phyloP scores from a whole-genome alignment of 2,113 vertebrate species.

The Callipepla squamata region DNA sequence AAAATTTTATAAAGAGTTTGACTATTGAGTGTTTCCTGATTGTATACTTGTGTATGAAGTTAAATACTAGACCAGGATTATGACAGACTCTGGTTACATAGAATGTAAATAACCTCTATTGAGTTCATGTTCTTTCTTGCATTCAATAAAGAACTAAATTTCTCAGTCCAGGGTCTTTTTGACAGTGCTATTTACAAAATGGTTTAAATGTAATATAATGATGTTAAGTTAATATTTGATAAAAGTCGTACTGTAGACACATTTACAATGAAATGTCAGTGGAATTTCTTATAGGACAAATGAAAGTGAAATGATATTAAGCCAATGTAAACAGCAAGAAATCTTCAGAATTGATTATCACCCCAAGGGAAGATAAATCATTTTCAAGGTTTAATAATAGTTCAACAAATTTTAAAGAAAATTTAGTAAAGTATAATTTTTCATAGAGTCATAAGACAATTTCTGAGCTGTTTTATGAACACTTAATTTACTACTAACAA shows the following conservation, averaged over 20 bases:
- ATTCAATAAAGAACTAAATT: slow-evolving; percentile 2
- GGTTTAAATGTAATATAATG: background rate
- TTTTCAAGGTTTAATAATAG: slow-evolving; percentile 29
- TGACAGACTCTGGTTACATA: background rate
- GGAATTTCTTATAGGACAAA: slow-evolving; percentile 15
- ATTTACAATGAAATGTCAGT: slow-evolving; percentile 15
- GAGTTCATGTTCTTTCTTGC: background rate
- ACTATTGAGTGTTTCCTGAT: background rate
- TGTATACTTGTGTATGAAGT: background rate
- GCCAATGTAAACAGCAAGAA: slow-evolving; percentile 2
- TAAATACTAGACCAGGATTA: background rate
- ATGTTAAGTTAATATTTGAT: slow-evolving; percentile 5
- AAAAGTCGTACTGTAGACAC: background rate
- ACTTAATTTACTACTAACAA: background rate
- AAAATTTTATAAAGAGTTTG: background rate
- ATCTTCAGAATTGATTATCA: background rate
- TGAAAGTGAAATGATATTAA: slow-evolving; percentile 12
- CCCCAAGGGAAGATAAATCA: background rate
- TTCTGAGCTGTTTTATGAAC: background rate
- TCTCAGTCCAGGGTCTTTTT: background rate
- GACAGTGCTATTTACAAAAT: slow-evolving; percentile 4
- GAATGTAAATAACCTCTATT: background rate
- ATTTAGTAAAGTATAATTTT: background rate
- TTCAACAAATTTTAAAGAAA: background rate
- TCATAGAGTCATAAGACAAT: background rate